Evolutionary conservation across 2,888 invertebrate species (phyloP), one percentile per base, ranked within the genome.

Genomic region (Stramonita haemastoma): DNA sequence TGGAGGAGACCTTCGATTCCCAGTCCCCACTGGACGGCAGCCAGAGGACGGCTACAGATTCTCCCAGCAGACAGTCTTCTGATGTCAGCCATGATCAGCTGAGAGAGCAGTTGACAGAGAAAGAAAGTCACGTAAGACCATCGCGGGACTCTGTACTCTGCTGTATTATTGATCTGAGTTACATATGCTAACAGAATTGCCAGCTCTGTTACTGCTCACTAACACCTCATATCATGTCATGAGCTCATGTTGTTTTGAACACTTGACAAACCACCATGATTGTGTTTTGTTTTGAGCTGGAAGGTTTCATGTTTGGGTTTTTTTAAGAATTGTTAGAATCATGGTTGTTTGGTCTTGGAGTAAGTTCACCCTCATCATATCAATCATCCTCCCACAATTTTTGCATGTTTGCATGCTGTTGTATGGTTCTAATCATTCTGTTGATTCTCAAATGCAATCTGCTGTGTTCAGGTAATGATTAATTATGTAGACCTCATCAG

Each of bases 111-210:
- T 84, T 89, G 36, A 60, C 29, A 57, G 89, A 84, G 15, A 89
- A 36, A 70, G 85, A 89, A 26, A 46, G 36, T 73, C 89, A 89
- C 34, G 89, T 89, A 89, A 89, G 89, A 70, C 77, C 34, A 36
- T 85, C 36, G 77, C 89, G 46, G 73, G 85, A 83, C 57, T 56
- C 29, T 89, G 70, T 73, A 83, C 32, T 85, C 60, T 36, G 66
- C 34, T 56, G 73, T 85, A 84, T 85, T 70, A 83, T 36, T 70
- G 70, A 46, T 66, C 73, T 89, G 84, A 79, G 57, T 81, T 87
- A n/a, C n/a, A 22, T 87, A 77, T 84, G 73, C 85, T 89, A 85
- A 89, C 89, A 70, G 85, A 46, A 15, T 85, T 89, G 84, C 84
- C 26, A 46, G 19, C 46, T n/a, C 85, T 57, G 32, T 29, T 32